phyloP scores from a whole-genome alignment of 2,797 vertebrate species.

The Eupleurogrammus muticus region DNA sequence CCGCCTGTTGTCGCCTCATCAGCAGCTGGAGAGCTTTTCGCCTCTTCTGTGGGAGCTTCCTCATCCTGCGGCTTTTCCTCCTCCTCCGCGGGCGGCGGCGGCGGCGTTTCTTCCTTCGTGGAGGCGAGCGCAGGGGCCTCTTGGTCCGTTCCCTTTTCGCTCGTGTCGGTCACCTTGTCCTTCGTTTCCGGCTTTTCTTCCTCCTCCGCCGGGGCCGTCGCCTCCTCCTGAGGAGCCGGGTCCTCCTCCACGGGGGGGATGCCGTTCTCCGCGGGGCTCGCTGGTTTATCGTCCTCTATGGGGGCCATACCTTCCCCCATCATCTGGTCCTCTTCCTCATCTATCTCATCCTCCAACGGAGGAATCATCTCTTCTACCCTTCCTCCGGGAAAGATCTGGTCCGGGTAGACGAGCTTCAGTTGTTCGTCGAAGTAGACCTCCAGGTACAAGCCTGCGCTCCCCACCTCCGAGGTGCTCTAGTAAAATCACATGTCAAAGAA shows the following conservation, averaged over 20 bases:
- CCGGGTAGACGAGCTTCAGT: conserved; percentile 89
- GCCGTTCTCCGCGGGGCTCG: conserved; percentile 39
- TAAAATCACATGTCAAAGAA: conserved; percentile 4
- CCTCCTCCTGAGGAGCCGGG: conserved; percentile 39
- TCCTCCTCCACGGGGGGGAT: conserved; percentile 56
- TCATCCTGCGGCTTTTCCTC: conserved; percentile 32
- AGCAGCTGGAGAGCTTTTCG: background rate
- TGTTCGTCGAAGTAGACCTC: conserved; percentile 94
- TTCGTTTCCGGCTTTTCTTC: conserved; percentile 48
- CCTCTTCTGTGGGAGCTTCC: conserved; percentile 14
- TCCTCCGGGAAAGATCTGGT: conserved; percentile 85
- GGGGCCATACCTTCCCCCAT: conserved; percentile 72
- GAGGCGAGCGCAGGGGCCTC: rapidly evolving
- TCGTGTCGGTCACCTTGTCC: background rate
- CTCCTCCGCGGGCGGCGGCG: conserved; percentile 1
- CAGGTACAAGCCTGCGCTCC: conserved; percentile 92
- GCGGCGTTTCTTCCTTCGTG: background rate
- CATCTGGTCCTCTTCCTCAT: conserved; percentile 84
- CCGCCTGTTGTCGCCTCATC: conserved; percentile 29
- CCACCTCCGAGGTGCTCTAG: conserved; percentile 94
- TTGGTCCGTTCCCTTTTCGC: background rate
- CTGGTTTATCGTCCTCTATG: conserved; percentile 5
- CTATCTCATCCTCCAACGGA: conserved; percentile 86
- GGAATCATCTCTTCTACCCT: conserved; percentile 90
- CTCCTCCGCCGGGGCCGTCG: background rate